A percentile compares a stretch with the other conserved stretches of the same genome.
phyloP scores from a whole-genome alignment of 2,888 invertebrate species.

The Meteorus colon region DNA sequence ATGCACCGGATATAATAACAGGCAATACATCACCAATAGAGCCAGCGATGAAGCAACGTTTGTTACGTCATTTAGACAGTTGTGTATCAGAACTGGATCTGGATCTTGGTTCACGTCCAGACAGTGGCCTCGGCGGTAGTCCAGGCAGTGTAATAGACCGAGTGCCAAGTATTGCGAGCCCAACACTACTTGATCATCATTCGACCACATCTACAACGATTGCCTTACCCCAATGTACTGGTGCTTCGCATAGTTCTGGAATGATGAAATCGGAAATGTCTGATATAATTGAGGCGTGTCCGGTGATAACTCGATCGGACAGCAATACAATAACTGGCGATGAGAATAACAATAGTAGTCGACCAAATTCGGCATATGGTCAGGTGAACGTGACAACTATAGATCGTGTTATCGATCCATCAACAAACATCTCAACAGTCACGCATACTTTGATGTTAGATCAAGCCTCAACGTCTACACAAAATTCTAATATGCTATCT shows the following conservation, averaged over 20 bases:
- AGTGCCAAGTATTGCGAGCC: constrained; percentile 64
- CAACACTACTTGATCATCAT: constrained; percentile 65
- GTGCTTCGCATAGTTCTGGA: constrained; percentile 54
- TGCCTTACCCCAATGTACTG: constrained; percentile 56
- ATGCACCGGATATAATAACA: constrained; percentile 78
- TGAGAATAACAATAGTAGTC: constrained; percentile 73
- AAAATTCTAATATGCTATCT: constrained; percentile 71
- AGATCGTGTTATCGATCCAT: constrained; percentile 54
- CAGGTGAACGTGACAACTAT: constrained; percentile 58
- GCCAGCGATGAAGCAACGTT: constrained; percentile 76
- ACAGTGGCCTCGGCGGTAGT: constrained; percentile 70
- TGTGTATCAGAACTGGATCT: constrained; percentile 79
- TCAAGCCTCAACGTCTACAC: constrained; percentile 61
- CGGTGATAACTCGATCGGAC: constrained; percentile 65
- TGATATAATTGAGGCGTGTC: constrained; percentile 61
- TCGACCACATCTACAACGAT: constrained; percentile 46
- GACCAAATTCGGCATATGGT: constrained; percentile 67
- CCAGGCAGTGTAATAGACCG: constrained; percentile 70
- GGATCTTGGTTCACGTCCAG: constrained; percentile 74
- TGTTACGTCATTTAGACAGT: constrained; percentile 78
- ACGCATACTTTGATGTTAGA: constrained; percentile 53
- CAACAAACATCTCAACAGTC: constrained; percentile 54
- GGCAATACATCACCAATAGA: constrained; percentile 76
- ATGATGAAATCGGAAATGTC: constrained; percentile 60
- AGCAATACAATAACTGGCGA: constrained; percentile 73